Percentiles rank a stretch among this genome's conserved stretches.
phyloP scores from a whole-genome alignment of 2,113 vertebrate genomes.

The Nothobranchius kuhntae region DNA sequence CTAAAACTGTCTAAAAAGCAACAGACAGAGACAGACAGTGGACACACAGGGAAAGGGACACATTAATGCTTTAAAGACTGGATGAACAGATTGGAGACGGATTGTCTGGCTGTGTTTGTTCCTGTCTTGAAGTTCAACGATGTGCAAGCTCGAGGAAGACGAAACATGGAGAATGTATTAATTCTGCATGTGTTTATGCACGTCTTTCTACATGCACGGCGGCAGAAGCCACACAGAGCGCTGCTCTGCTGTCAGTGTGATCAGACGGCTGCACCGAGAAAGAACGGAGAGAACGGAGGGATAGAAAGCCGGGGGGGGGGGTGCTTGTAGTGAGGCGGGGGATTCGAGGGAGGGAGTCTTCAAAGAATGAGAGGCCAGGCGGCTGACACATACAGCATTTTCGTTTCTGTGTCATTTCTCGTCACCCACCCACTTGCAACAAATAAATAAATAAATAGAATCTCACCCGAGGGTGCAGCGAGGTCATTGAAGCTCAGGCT shows the following conservation, averaged over 20 bases:
- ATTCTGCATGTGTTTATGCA: conserved; percentile 63
- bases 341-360: conserved; percentile 28
- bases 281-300: conserved; percentile 21
- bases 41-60: conserved; percentile 27
- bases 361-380: conserved; percentile 26
- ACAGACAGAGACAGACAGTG: conserved; percentile 44
- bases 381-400: conserved; percentile 21
- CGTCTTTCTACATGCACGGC: conserved; percentile 50
- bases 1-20: conserved; percentile 57
- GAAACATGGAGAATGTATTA: conserved; percentile 51
- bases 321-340: conserved; percentile 20
- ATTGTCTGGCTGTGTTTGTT: conserved; percentile 1
- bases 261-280: conserved; percentile 52
- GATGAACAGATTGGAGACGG: conserved; percentile 14
- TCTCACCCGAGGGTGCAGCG: conserved; percentile 37
- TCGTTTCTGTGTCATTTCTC: conserved; percentile 1
- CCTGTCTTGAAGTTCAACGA: conserved; percentile 25
- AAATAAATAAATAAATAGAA: background rate
- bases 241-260: conserved; percentile 66
- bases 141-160: conserved; percentile 34
- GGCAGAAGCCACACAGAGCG: conserved; percentile 57
- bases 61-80: conserved; percentile 20
- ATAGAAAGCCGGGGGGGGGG: background rate
- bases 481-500: conserved; percentile 51
- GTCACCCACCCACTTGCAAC: background rate